These are phyloP conservation scores for Osedax frankpressi DNA, from an alignment of 2,888 invertebrate species.

Conservation along the genomic window DNA sequence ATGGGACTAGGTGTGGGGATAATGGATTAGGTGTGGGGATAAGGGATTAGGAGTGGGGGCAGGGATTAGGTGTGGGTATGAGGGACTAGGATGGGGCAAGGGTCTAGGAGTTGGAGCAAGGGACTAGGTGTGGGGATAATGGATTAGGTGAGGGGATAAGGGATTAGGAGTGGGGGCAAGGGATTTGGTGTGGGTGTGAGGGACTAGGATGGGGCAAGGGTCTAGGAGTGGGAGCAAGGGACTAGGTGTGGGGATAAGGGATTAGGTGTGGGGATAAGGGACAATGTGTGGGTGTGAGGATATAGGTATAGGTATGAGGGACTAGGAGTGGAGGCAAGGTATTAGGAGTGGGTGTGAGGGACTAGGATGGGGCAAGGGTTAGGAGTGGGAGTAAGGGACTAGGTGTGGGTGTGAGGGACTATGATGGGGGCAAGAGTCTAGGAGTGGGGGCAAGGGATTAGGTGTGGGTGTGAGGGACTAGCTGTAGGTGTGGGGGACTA, in stretches of 20 bases:
- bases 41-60: neutral
- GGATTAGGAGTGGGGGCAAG: neutral
- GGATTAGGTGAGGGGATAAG: neutral
- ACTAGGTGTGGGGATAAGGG: no score
- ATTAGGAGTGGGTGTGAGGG: neutral
- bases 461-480: conserved; percentile 47
- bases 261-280: no score
- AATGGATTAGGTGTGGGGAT: neutral
- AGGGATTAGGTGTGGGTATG: neutral
- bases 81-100: neutral
- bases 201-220: neutral
- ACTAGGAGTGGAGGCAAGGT: conserved; percentile 52
- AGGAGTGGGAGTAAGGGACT: neutral
- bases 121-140: neutral
- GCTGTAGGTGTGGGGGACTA: neutral
- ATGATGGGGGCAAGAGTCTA: conserved; percentile 37
- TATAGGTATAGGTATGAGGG: conserved; percentile 68
- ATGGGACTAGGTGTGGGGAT: neutral
- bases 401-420: no score
- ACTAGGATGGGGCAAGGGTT: neutral
- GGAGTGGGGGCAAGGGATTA: conserved; percentile 67
- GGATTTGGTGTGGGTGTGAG: neutral
- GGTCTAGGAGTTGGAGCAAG: neutral
- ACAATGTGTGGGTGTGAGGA: no score
- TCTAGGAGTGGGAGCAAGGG: no score